Evolutionary conservation across 1,140 invertebrate species (phyloP).

Genomic region (Ceratina japonica): DNA sequence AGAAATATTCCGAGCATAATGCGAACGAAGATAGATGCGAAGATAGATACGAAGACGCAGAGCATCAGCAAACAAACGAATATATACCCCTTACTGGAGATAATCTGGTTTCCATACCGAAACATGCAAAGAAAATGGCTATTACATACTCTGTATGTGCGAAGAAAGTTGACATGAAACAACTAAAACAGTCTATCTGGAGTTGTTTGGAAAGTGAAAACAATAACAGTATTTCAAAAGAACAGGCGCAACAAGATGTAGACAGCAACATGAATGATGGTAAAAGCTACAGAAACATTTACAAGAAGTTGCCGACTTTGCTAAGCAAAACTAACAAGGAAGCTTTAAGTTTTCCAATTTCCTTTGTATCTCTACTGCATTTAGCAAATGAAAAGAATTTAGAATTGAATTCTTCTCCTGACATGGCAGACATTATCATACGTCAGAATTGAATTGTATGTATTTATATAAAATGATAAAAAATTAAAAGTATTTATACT

Average conservation of each 20-base stretch:
- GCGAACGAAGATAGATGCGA: slow-evolving; percentile 59
- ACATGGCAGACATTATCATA: slow-evolving; percentile 63
- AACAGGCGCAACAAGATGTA: slow-evolving; percentile 44
- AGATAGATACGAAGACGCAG: too few species aligned
- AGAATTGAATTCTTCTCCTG: slow-evolving; percentile 45
- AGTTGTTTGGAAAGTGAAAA: slow-evolving; percentile 71
- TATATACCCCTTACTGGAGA: slow-evolving; percentile 73
- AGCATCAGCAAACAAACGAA: too few species aligned
- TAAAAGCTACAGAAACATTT: slow-evolving; percentile 80
- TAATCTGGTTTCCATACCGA: slow-evolving; percentile 82
- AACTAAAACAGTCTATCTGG: slow-evolving; percentile 87
- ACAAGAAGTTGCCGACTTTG: slow-evolving; percentile 81
- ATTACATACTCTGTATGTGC: slow-evolving; percentile 88
- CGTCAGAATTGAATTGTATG: slow-evolving; percentile 26
- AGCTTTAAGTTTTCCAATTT: slow-evolving; percentile 86
- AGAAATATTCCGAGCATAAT: slow-evolving; percentile 68
- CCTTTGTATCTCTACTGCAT: slow-evolving; percentile 88
- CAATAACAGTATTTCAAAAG: slow-evolving; percentile 52
- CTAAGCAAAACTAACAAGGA: slow-evolving; percentile 83
- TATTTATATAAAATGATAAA: not conserved
- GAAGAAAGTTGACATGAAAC: slow-evolving; percentile 90
- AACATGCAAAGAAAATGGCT: slow-evolving; percentile 81
- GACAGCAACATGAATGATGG: slow-evolving; percentile 37
- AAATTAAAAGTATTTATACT: not conserved
- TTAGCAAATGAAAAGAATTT: slow-evolving; percentile 87